Base-by-base conservation (phyloP, 1,140 invertebrate species). In the Drosophila rufa region DNA sequence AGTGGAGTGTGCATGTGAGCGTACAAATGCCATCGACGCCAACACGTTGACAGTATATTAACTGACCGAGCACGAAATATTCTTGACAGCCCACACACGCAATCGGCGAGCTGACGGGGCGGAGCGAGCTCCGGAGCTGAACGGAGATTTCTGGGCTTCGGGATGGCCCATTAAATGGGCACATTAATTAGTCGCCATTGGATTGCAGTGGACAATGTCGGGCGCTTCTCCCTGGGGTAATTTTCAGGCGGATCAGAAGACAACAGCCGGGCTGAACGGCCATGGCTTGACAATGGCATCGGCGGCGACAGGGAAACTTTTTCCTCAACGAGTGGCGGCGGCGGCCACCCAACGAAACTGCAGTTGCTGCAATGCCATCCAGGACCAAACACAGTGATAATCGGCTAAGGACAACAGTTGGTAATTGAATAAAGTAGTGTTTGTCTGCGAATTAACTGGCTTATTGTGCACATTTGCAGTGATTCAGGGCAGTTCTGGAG, bases 101-200 rank as follows among this genome's bases (percentile, higher is more conserved):
- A 47, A 57, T 46, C 62, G 14, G 15, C 33, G 15, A 38, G 14
- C 19, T 33, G 43, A 36, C 43, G 48, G 27, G 36, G 42, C 11
- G 48, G 27, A 15, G 62, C 22, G 38, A 5, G 15, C 14, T 9
- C 8, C 30, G 8, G 36, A 19, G 47, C 27, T 56, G 53, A 55
- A n/a, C 33, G 73, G 51, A 67, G 61, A 76, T 76, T 76, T 66
- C 60, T 66, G 61, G 79, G 58, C 65, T 77, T 25, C 53, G n/a
- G 38, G 61, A 89, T 89, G 60, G 76, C 67, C 76, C 84, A 86
- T 86, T 89, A 83, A 83, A 89, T 80, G 62, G 76, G 58, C 80
- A 75, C 83, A 87, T 87, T 87, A 87, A 87, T 87, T 87, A 87
- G 83, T 89, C 77, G 80, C 67, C 83, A 89, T 89, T 80, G 77